phyloP scores from a whole-genome alignment of 2,888 invertebrate genomes.

The Carcina quercana region DNA sequence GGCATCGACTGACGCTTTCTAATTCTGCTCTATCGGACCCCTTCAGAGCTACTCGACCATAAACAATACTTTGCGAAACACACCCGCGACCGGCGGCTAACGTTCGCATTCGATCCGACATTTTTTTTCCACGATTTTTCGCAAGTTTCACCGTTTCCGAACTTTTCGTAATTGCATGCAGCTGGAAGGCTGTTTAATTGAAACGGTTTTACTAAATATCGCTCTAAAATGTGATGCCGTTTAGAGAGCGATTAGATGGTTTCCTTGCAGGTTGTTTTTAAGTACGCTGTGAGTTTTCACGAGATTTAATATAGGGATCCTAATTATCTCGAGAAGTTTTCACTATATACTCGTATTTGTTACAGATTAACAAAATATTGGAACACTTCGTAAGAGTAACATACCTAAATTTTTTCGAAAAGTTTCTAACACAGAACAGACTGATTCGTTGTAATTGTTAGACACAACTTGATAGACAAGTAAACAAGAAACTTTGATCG shows the following conservation, averaged over 20 bases:
- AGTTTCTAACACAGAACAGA: too few species aligned
- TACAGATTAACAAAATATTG: too few species aligned
- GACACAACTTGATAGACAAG: slow-evolving; percentile 27
- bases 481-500: slow-evolving; percentile 29
- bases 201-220: too few species aligned
- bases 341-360: neutral
- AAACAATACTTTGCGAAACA: slow-evolving; percentile 69
- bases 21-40: slow-evolving; percentile 58
- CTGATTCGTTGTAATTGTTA: too few species aligned
- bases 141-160: slow-evolving; percentile 26
- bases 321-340: too few species aligned
- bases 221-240: too few species aligned
- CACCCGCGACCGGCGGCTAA: slow-evolving; percentile 32
- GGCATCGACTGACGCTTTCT: slow-evolving; percentile 64
- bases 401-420: too few species aligned
- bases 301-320: too few species aligned
- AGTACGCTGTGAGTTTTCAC: too few species aligned
- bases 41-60: slow-evolving; percentile 62
- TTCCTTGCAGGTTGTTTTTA: too few species aligned
- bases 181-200: neutral
- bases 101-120: slow-evolving; percentile 43
- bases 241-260: too few species aligned
- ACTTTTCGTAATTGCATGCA: slow-evolving; percentile 8
- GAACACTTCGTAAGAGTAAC: too few species aligned
- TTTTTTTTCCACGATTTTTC: slow-evolving; percentile 45